phyloP scores from a whole-genome alignment of 2,113 vertebrate genomes.

The Grammomys surdaster region DNA sequence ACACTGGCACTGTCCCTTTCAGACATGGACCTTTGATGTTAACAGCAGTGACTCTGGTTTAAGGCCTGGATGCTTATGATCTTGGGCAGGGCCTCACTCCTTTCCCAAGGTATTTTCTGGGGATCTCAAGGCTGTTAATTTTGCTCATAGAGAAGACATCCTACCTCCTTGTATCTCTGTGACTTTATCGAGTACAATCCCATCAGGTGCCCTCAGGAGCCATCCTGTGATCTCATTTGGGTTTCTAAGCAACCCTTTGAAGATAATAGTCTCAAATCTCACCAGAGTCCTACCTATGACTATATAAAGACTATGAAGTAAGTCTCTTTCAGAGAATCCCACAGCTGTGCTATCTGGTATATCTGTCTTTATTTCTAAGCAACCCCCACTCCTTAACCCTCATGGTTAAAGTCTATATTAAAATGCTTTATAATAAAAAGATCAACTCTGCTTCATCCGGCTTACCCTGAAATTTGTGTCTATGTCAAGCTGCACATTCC shows the following conservation, averaged over 20 bases:
- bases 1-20: not conserved
- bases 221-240: not conserved
- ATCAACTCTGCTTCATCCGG: not conserved
- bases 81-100: not conserved
- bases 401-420: not conserved
- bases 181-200: too few species aligned
- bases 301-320: not conserved
- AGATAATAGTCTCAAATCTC: not conserved
- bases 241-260: conserved; percentile 9
- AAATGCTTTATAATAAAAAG: not conserved
- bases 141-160: not conserved
- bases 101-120: not conserved
- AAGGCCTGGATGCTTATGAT: not conserved
- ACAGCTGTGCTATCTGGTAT: not conserved
- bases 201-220: not conserved
- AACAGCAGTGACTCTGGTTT: not conserved
- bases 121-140: not conserved
- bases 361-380: not conserved
- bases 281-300: not conserved
- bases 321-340: not conserved
- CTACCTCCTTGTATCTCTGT: not conserved
- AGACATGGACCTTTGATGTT: not conserved
- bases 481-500: not conserved
- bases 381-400: not conserved
- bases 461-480: not conserved